phyloP scores from a whole-genome alignment of 2,113 vertebrate genomes.

The Cavia porcellus region DNA sequence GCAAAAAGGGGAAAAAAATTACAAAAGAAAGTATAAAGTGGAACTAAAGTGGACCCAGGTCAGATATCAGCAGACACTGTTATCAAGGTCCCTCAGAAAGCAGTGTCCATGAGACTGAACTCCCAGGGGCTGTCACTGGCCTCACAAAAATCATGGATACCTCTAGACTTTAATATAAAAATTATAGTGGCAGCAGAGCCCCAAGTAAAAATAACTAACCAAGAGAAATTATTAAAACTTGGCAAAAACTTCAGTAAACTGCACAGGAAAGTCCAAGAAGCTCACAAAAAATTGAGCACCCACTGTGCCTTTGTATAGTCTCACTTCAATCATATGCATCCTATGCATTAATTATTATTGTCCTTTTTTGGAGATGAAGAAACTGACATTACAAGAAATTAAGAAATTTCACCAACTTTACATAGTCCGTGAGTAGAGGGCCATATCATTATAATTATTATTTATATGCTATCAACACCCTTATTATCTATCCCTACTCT shows the following conservation, averaged over 20 bases:
- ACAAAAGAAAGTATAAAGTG: not conserved
- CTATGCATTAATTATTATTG: not conserved
- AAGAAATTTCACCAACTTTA: not conserved
- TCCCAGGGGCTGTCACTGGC: not conserved
- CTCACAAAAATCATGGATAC: not conserved
- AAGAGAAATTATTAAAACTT: slow-evolving; percentile 29
- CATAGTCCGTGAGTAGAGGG: not conserved
- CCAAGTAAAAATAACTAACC: slow-evolving; percentile 16
- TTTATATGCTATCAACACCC: not conserved
- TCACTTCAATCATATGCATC: not conserved
- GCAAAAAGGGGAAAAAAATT: not conserved
- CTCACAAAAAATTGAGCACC: not conserved
- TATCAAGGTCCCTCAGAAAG: not conserved
- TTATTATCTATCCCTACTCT: not conserved
- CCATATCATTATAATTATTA: not conserved
- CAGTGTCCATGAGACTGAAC: not conserved
- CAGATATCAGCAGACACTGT: not conserved
- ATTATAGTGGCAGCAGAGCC: not conserved
- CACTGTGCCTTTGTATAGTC: not conserved
- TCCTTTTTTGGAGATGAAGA: not conserved
- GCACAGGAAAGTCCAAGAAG: not conserved
- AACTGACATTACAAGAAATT: not conserved
- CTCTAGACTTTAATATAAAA: not conserved
- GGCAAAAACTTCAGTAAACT: not conserved
- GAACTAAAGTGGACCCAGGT: not conserved